Evolutionary conservation across 2,888 invertebrate species (phyloP), one percentile per base, ranked within the genome.

Genomic region (Thymelicus lineola): DNA sequence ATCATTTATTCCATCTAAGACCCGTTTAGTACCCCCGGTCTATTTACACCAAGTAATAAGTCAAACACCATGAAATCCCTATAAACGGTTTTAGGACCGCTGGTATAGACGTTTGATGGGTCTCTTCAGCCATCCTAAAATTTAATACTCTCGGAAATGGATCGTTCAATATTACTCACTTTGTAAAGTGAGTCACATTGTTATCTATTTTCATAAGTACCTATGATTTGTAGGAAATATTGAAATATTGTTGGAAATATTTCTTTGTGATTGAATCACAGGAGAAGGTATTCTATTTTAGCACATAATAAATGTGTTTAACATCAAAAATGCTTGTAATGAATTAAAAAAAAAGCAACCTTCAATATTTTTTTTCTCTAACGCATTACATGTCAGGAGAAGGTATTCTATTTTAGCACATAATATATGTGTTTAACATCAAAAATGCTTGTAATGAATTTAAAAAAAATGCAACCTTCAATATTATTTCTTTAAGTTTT

Each of bases 21-120:
- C 17, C 53, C 5, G 55, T 61, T 55, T 60, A 62, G 55, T 67
- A 55, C 61, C 61, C 45, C 15, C 55, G 62, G 61, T 17, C 61
- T 62, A 55, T 68, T 62, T 68, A 68, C 67, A 68, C 55, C 67
- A 57, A 67, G 67, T 61, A 61, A 62, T 68, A 68, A 68, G 48
- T 62, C 17, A 55, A 68, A 60, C 55, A 55, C 28, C 55, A 68
- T 67, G 67, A 67, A 67, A 67, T 35, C 12, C 61, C 17, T 61
- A 42, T 67, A 61, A 67, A 67, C 58, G 20, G 28, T 67, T 66
- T 67, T 61, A 67, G 58, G 15, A 20, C 67, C 67, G 35, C 53
- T 46, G 17, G 36, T 66, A 66, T 66, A 60, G 59, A 50, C 59
- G 50, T 38, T 66, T 60, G 60, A 66, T 66, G 66, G 66, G 59